These are phyloP conservation scores for Anseranas semipalmata DNA, from an alignment of 2,113 vertebrate species.

Conservation along the genomic window DNA sequence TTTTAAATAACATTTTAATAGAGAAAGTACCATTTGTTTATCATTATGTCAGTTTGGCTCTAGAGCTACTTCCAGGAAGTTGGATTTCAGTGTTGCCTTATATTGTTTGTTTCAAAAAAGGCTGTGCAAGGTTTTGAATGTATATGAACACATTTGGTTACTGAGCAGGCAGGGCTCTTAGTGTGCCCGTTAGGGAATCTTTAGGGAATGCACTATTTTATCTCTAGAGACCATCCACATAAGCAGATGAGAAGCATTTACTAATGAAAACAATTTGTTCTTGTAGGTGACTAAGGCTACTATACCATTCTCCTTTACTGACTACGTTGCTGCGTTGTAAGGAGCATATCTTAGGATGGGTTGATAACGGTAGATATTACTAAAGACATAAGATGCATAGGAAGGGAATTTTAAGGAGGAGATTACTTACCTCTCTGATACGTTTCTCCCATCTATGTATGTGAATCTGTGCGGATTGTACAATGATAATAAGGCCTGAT, in stretches of 20 bases:
- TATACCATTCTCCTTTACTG: background rate
- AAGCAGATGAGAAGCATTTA: background rate
- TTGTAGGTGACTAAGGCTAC: background rate
- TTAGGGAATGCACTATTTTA: background rate
- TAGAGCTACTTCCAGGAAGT: background rate
- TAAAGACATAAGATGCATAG: background rate
- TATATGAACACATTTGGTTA: background rate
- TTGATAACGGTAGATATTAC: background rate
- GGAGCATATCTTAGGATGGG: background rate
- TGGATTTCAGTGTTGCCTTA: background rate
- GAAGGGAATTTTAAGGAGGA: background rate
- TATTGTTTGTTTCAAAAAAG: background rate
- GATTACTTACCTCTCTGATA: background rate
- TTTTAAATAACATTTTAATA: background rate
- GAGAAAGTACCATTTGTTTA: background rate
- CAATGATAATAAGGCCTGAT: background rate
- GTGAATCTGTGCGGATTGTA: background rate
- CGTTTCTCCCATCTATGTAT: background rate
- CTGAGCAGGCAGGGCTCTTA: background rate
- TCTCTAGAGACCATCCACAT: background rate
- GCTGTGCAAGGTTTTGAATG: background rate
- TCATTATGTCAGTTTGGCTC: background rate
- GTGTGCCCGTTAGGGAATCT: no score
- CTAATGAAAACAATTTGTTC: rapidly evolving
- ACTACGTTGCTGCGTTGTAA: background rate